A percentile compares a stretch with the other conserved stretches of the same genome.
phyloP scores from a whole-genome alignment of 1,140 invertebrate genomes.

The Ostrea edulis region DNA sequence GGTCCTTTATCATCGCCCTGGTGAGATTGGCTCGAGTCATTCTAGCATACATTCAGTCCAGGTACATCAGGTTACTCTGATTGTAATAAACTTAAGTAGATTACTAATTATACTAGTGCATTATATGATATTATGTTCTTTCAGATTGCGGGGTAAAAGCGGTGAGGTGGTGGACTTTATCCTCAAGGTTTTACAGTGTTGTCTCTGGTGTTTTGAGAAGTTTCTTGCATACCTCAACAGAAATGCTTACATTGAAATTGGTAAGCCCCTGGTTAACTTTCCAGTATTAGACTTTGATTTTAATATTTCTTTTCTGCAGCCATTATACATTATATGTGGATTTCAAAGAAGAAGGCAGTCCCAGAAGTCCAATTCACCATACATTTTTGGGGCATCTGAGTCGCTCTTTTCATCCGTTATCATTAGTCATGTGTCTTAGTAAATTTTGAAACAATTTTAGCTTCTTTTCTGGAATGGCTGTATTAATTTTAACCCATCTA shows the following conservation, averaged over 20 bases:
- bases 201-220: slow-evolving; percentile 92
- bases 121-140: neutral
- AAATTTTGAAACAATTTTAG: too few species aligned
- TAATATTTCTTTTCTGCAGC: neutral
- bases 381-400: too few species aligned
- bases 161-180: slow-evolving; percentile 84
- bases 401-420: too few species aligned
- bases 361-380: too few species aligned
- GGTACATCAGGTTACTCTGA: slow-evolving; percentile 41
- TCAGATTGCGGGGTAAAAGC: slow-evolving; percentile 81
- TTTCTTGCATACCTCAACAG: slow-evolving; percentile 94
- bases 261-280: slow-evolving; percentile 79
- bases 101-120: neutral
- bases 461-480: too few species aligned
- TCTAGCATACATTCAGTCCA: slow-evolving; percentile 60
- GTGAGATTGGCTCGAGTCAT: slow-evolving; percentile 81
- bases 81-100: neutral
- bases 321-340: neutral
- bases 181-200: slow-evolving; percentile 90
- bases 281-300: neutral
- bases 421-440: too few species aligned
- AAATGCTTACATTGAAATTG: slow-evolving; percentile 94
- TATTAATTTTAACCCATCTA: too few species aligned
- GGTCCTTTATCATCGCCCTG: slow-evolving; percentile 93
- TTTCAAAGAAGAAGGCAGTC: too few species aligned